phyloP scores from a whole-genome alignment of 2,113 vertebrate genomes.

The Suncus etruscus region DNA sequence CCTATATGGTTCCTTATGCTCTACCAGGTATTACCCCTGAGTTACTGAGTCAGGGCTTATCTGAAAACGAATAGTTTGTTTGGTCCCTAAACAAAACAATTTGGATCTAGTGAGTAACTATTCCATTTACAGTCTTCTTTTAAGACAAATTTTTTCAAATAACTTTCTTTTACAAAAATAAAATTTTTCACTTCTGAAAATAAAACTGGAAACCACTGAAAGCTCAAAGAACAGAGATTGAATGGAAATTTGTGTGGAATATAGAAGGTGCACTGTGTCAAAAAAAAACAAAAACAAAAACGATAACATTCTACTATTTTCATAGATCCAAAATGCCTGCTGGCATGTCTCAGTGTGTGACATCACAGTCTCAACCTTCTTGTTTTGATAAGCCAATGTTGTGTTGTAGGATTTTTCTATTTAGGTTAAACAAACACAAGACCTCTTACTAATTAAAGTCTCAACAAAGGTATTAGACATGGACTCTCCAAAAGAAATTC shows the following conservation, averaged over 20 bases:
- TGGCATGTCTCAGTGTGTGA: not conserved
- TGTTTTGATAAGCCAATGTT: not conserved
- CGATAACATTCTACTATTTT: slow-evolving; percentile 27
- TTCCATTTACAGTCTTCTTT: not conserved
- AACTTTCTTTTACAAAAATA: slow-evolving; percentile 16
- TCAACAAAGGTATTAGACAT: slow-evolving; percentile 10
- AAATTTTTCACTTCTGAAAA: slow-evolving; percentile 43
- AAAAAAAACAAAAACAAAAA: slow-evolving; percentile 19
- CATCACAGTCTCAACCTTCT: not conserved
- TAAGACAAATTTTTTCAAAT: slow-evolving; percentile 26
- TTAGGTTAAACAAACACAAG: slow-evolving; percentile 18
- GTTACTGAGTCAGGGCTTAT: too few relatives aligned
- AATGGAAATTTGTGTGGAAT: slow-evolving; percentile 7
- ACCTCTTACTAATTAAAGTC: not conserved
- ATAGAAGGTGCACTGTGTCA: not conserved
- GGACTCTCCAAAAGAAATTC: not conserved
- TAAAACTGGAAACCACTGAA: slow-evolving; percentile 46
- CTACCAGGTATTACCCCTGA: too few relatives aligned
- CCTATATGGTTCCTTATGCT: too few relatives aligned
- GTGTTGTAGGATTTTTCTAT: not conserved
- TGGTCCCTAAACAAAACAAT: too few relatives aligned
- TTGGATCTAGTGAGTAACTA: not conserved
- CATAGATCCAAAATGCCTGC: slow-evolving; percentile 46
- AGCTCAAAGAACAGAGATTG: slow-evolving; percentile 33
- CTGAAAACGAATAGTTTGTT: too few relatives aligned